A percentile compares a stretch with the other conserved stretches of the same genome.
These are phyloP conservation scores for Cremastinae sp. DNA, from an alignment of 2,888 invertebrate genomes.

Conservation along the genomic window DNA sequence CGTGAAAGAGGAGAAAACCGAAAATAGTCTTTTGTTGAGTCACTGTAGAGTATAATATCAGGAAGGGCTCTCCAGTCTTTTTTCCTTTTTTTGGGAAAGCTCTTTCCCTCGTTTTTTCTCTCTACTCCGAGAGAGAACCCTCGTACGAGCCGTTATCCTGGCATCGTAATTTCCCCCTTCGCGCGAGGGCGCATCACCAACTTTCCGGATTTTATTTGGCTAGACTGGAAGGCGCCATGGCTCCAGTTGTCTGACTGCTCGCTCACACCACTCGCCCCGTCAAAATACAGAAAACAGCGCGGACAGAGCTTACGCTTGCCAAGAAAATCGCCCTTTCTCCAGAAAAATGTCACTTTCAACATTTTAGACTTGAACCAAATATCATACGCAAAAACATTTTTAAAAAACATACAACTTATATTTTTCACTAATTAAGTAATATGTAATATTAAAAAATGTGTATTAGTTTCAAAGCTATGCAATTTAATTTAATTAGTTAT, in stretches of 20 bases:
- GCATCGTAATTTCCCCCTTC: slow-evolving; percentile 43
- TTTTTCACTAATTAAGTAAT: neutral
- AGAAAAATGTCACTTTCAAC: too few species aligned
- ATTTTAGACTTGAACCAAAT: neutral
- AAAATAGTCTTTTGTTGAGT: slow-evolving; percentile 36
- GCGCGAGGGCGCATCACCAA: slow-evolving; percentile 49
- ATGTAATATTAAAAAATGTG: too few species aligned
- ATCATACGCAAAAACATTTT: neutral
- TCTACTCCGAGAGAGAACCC: slow-evolving; percentile 3
- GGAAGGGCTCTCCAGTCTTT: neutral
- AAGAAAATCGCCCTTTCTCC: too few species aligned
- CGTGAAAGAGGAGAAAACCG: neutral
- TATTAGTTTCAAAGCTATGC: too few species aligned
- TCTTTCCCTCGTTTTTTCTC: neutral
- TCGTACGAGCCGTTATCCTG: slow-evolving; percentile 18
- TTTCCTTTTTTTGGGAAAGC: neutral
- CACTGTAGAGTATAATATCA: slow-evolving; percentile 16
- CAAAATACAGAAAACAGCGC: neutral
- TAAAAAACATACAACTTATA: neutral
- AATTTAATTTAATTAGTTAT: too few species aligned
- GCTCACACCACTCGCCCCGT: slow-evolving; percentile 5
- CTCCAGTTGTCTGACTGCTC: slow-evolving; percentile 67
- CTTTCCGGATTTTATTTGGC: slow-evolving; percentile 75
- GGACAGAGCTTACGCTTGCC: neutral
- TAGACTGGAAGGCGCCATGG: slow-evolving; percentile 75